Evolutionary conservation across 2,888 invertebrate genomes (phyloP).

Genomic region (Carcina quercana): DNA sequence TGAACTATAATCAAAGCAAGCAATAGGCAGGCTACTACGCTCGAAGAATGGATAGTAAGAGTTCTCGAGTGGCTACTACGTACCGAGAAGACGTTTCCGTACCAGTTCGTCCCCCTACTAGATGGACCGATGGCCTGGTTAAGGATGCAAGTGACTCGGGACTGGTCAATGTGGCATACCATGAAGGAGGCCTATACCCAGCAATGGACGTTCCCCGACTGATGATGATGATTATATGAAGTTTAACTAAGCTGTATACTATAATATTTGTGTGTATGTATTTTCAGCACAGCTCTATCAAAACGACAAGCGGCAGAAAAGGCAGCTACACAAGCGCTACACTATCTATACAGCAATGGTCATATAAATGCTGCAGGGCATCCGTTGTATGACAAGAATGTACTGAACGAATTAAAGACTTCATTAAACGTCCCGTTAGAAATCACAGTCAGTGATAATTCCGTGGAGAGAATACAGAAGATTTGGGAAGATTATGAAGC

Average conservation of each 20-base stretch:
- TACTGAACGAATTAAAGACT: conserved; percentile 40
- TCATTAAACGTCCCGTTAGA: conserved; percentile 38
- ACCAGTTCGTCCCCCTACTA: too few relatives aligned
- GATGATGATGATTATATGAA: background rate
- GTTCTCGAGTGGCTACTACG: too few relatives aligned
- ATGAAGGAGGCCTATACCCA: background rate
- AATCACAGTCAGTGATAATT: conserved; percentile 39
- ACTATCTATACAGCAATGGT: conserved; percentile 64
- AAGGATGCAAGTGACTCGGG: too few relatives aligned
- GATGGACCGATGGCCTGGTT: too few relatives aligned
- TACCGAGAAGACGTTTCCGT: too few relatives aligned
- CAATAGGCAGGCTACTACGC: too few relatives aligned
- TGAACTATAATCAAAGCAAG: too few relatives aligned
- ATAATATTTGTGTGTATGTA: background rate
- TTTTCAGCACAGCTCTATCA: conserved; percentile 50
- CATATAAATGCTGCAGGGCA: conserved; percentile 59
- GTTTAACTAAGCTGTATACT: background rate
- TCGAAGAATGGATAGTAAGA: too few relatives aligned
- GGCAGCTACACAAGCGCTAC: conserved; percentile 68
- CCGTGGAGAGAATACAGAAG: conserved; percentile 44
- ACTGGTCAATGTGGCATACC: too few relatives aligned
- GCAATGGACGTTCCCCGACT: too few relatives aligned
- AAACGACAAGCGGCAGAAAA: conserved; percentile 71
- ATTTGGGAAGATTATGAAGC: conserved; percentile 58
- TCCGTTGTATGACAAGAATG: conserved; percentile 61